These are phyloP conservation scores for Ctenomys sociabilis DNA, from an alignment of 2,113 vertebrate genomes.

Conservation along the genomic window DNA sequence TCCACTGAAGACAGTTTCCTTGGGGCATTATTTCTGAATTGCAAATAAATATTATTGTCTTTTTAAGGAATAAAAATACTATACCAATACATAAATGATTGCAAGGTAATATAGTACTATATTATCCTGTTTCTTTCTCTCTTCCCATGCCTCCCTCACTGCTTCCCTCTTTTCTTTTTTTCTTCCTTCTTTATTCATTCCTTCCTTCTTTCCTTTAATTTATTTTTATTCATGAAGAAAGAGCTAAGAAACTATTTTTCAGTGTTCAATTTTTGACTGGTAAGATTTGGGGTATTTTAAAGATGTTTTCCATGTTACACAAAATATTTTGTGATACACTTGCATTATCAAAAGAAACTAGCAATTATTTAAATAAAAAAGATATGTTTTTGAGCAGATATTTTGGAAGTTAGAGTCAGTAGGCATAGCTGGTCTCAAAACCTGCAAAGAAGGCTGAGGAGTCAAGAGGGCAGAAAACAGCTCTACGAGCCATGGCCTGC, in stretches of 20 bases:
- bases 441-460: not conserved
- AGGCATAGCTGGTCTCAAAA: not conserved
- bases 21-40: not conserved
- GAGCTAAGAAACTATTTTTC: not conserved
- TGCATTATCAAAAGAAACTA: not conserved
- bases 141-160: not conserved
- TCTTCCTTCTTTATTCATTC: too few species aligned
- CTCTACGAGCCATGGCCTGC: too few species aligned
- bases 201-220: not conserved
- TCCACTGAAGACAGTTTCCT: not conserved
- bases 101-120: not conserved
- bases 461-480: not conserved
- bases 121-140: not conserved
- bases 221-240: not conserved
- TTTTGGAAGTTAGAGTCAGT: not conserved
- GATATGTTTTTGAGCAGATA: not conserved
- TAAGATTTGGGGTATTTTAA: not conserved
- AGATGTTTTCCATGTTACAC: not conserved
- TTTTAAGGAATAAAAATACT: not conserved
- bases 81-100: not conserved
- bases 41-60: not conserved
- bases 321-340: not conserved
- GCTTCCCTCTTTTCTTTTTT: fast-evolving
- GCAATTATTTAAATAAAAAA: constrained; percentile 24
- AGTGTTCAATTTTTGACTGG: not conserved